Base-by-base conservation (phyloP, 2,888 invertebrate genomes). In the Drosophila stalkeri region DNA sequence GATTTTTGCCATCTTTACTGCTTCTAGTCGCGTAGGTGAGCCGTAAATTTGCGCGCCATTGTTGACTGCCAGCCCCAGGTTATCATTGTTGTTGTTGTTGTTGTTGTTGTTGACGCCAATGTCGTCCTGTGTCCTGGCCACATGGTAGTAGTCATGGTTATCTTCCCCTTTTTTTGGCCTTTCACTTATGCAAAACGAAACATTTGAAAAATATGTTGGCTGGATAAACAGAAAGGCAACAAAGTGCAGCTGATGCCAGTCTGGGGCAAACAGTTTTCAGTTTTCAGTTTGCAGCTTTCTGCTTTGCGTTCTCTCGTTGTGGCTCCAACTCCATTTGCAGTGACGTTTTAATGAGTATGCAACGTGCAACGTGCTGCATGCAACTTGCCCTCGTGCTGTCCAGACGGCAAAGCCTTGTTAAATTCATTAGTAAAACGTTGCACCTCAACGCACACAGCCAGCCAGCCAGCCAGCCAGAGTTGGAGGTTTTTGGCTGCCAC, bases 351-450 rank as follows among this genome's bases (percentile, higher is more conserved):
- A 86, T 86, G 86, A 90, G 90, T 86, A 82, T 90, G 86, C 89
- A 90, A 86, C 86, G 83, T 89, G 86, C 82, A 87, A 71, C 86
- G 83, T 89, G 86, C 82, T 80, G 27, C 69, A 35, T 72, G 52
- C 77, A 54, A 61, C 63, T 52, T 60, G 60, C 64, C 55, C 52
- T 52, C 39, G 27, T 56, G 47, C 69, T 51, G 77, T 54, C 81
- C 81, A 70, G 80, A 77, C 75, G 56, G 71, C 72, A 75, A 82
- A 90, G 81, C 84, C 81, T 79, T 78, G 83, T 86, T 86, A 84
- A 84, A 89, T 88, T 91, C 90, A 91, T 91, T 91, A 91, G 88
- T 81, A 84, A 84, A 90, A 82, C 89, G 89, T 90, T 86, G 86
- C 89, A 90, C 90, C 86, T 86, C 89, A 86, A 81, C 80, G 88